Evolutionary conservation across 2,888 invertebrate species (phyloP).

Genomic region (Drosophila barbarae): DNA sequence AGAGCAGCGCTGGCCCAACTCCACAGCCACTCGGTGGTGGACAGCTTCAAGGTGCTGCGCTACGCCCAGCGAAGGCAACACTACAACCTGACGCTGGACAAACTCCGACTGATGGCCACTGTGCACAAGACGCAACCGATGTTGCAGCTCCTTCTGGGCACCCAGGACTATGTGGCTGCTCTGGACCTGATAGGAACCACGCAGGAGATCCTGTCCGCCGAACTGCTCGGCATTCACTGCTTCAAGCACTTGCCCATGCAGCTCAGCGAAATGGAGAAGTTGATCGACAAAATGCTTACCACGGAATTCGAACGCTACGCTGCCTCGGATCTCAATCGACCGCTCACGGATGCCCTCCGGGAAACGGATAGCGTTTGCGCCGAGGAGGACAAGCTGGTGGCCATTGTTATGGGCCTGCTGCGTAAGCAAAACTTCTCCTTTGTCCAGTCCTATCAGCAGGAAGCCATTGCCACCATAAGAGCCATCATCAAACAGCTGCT

Average conservation of each 20-base stretch:
- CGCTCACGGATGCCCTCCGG: slow-evolving; percentile 80
- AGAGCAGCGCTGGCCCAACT: slow-evolving; percentile 88
- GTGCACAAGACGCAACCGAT: slow-evolving; percentile 99
- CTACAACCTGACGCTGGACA: slow-evolving; percentile 84
- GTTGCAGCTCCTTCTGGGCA: slow-evolving; percentile 95
- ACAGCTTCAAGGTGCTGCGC: slow-evolving; percentile 89
- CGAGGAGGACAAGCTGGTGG: slow-evolving; percentile 89
- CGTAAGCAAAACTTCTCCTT: slow-evolving; percentile 93
- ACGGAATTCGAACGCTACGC: slow-evolving; percentile 96
- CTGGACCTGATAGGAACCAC: slow-evolving; percentile 96
- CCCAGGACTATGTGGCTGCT: slow-evolving; percentile 98
- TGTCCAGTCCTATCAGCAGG: slow-evolving; percentile 91
- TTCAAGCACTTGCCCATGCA: slow-evolving; percentile 98
- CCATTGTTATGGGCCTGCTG: slow-evolving; percentile 93
- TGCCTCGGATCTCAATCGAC: slow-evolving; percentile 93
- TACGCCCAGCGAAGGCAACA: slow-evolving; percentile 85
- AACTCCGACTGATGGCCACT: slow-evolving; percentile 94
- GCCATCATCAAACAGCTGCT: slow-evolving; percentile 93
- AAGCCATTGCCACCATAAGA: slow-evolving; percentile 93
- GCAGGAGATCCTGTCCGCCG: slow-evolving; percentile 94
- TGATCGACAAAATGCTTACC: slow-evolving; percentile 97
- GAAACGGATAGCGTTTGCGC: slow-evolving; percentile 80
- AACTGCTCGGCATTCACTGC: slow-evolving; percentile 94
- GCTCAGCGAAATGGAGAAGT: slow-evolving; percentile 94
- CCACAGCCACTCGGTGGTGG: slow-evolving; percentile 88